Base-by-base conservation (phyloP, 2,113 vertebrate genomes). In the Engraulis encrasicolus region DNA sequence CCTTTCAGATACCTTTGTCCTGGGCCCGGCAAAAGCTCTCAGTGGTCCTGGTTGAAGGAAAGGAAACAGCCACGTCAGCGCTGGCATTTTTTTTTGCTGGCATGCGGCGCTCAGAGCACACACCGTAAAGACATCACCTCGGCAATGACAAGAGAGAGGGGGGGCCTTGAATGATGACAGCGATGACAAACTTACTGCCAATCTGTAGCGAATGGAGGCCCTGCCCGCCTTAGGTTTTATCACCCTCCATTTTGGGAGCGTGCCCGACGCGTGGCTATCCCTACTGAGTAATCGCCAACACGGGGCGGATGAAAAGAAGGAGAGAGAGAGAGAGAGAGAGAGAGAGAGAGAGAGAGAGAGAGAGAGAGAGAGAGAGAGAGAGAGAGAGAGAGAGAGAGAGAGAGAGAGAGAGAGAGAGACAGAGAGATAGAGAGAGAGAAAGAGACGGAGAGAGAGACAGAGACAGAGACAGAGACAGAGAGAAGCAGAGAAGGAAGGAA, bases 121-220 rank as follows among this genome's bases (percentile, higher is more conserved):
- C 66, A 15, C 66, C 31, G 66, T 74, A 74, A 74, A 34, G 66
- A 74, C 66, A 74, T 34, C 66, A 9, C 40, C 40, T 18, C 66
- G 2, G 66, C 27, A n/a, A n/a, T n/a, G n/a, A 15, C 66, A 17
- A 45, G 4, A 3, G 40, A 45, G 4, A 45, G 40, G 40, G n/a
- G 50, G 50, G 58, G 1, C 12, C 6, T 52, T 48, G 48, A 77
- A 36, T 74, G 74, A 52, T 52, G 81, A 52, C 27, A 83, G 45
- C 45, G 61, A 54, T 84, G 81, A 88, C 83, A 78, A 86, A 85
- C 81, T 86, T 80, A 54, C 58, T 50, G 87, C 85, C 82, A 74
- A 6, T 82, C 82, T 14, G 45, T 34, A 40, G 78, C 52, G 80
- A 81, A 81, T 84, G 61, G 40, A 45, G 58, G n/a, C n/a, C n/a